Evolutionary conservation across 2,888 invertebrate genomes (phyloP), one percentile per base, ranked within the genome.

Genomic region (Cenopis cana): DNA sequence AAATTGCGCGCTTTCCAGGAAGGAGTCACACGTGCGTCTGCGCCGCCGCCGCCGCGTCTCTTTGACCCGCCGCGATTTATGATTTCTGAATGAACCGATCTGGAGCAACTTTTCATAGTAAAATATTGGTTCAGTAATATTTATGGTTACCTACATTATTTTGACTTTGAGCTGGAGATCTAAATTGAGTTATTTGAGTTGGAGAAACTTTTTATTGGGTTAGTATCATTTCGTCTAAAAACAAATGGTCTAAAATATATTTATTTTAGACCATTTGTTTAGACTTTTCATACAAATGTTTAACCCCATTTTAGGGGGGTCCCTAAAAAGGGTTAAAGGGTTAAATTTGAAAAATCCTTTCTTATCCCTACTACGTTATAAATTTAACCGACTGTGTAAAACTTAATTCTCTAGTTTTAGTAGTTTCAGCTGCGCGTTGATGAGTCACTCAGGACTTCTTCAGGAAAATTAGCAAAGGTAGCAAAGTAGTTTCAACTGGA

Each of bases 71-170:
- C 77, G 79, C 80, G 82, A 90, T 91, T 91, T 90, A 91, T 85
- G 85, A 80, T 74, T 76, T 74, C 76, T 81, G 87, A 89, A 89
- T 89, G 85, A 89, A 91, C 89, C 86, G 86, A 84, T 78, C 81
- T 80, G 57, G 57, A 55, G 20, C 38, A n/a, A 41, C 38, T 52
- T 50, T 64, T 50, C 41, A 17, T 41, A 33, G 70, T 54, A 17
- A 57, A 49, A 24, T 33, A 20, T 18, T 50, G 41, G 20, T 14
- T 24, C n/a, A 46, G 24, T 46, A 29, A 29, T 24, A 24, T 50
- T 50, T 50, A 18, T 18, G 11, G 11, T 9, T 8, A 41, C 11
- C 4, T 24, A 3, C 1, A 24, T 14, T 20, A 36, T 20, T 20
- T 59, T 20, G 14, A 59, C 18, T 41, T 59, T 38, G 59, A 18